Conservation (phyloP, 23 tunicate species). For the Trididemnum nubilum region DNA sequence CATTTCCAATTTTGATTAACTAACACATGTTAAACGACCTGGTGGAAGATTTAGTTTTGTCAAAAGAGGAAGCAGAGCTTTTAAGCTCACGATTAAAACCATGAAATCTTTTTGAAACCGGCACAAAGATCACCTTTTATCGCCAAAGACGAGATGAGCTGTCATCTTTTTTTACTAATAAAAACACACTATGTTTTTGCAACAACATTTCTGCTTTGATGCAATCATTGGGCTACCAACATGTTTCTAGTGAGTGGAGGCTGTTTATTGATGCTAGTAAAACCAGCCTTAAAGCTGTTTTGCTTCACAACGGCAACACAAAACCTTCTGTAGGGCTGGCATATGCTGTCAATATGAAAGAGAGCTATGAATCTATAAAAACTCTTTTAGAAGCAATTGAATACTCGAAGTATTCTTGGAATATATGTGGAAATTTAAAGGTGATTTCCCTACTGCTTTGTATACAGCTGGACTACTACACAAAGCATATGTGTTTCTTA, state of each 20-base stretch:
- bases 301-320: background rate
- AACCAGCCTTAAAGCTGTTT: background rate
- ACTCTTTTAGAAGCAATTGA: constrained; percentile 4
- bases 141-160: no score
- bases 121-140: no score
- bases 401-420: constrained; percentile 25
- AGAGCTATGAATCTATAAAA: constrained; percentile 7
- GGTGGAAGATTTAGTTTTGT: no score
- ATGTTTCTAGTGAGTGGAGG: background rate
- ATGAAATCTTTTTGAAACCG: no score
- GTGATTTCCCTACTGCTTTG: constrained; percentile 35
- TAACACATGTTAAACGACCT: no score
- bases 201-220: no score
- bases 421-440: constrained; percentile 31
- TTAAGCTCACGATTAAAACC: no score
- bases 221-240: no score
- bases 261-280: background rate
- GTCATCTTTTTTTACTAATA: no score
- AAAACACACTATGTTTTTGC: no score
- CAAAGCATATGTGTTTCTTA: constrained; percentile 31
- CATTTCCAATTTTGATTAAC: background rate
- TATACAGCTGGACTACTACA: constrained; percentile 29
- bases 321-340: background rate
- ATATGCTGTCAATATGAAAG: no score
- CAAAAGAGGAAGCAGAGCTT: no score